Evolutionary conservation across 2,888 invertebrate genomes (phyloP).

Genomic region (Endomychus coccineus): DNA sequence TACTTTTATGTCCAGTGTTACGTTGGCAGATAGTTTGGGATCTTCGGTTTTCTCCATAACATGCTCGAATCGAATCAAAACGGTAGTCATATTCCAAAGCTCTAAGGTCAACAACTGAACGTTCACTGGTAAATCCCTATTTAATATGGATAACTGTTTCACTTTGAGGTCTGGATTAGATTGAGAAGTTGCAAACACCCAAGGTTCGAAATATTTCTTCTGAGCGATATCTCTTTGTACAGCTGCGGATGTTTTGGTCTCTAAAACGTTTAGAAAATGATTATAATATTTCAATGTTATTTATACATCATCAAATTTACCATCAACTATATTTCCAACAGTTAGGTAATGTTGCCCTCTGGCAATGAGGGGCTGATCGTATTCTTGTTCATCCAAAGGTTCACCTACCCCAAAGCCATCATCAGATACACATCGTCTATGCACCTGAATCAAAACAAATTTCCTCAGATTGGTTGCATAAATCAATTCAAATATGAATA

Average conservation of each 20-base stretch:
- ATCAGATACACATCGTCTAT: neutral
- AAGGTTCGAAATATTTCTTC: too few species aligned
- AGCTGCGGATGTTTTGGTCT: too few species aligned
- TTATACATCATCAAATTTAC: too few species aligned
- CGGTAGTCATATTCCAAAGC: constrained; percentile 53
- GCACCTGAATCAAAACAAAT: constrained; percentile 2
- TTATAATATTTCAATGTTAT: too few species aligned
- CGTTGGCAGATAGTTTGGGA: constrained; percentile 44
- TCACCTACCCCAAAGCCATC: constrained; percentile 2
- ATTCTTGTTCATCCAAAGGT: constrained; percentile 1
- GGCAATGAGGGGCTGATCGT: neutral
- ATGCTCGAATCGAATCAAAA: constrained; percentile 70
- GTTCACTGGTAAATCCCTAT: constrained; percentile 61
- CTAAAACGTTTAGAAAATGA: too few species aligned
- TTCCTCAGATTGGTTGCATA: too few species aligned
- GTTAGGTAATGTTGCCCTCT: constrained; percentile 1
- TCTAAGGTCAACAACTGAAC: constrained; percentile 70
- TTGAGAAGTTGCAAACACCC: too few species aligned
- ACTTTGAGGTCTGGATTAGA: too few species aligned
- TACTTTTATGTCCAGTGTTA: constrained; percentile 49
- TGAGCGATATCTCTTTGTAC: too few species aligned
- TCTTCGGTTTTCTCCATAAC: constrained; percentile 58
- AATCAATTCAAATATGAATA: too few species aligned
- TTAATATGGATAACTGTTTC: too few species aligned
- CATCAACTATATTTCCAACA: too few species aligned